phyloP scores from a whole-genome alignment of 2,888 invertebrate genomes.

The Tiliacea citrago region DNA sequence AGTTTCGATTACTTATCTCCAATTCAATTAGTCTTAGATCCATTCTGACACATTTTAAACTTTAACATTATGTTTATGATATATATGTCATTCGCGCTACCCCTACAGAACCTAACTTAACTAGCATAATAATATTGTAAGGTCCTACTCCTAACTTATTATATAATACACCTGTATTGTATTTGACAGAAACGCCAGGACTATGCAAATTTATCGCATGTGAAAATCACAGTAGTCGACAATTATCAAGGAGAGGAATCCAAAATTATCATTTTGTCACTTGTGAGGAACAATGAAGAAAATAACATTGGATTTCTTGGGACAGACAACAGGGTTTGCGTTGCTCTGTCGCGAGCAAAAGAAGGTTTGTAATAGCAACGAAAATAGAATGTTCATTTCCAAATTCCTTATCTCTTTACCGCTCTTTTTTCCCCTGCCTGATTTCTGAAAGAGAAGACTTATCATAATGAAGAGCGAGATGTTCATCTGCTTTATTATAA shows the following conservation, averaged over 20 bases:
- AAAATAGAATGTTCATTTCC: not conserved
- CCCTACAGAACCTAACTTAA: not conserved
- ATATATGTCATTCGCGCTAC: not conserved
- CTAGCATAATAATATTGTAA: not conserved
- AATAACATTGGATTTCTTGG: conserved; percentile 93
- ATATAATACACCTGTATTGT: not conserved
- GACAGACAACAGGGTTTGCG: conserved; percentile 93
- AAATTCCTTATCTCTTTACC: not conserved
- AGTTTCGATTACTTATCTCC: not conserved
- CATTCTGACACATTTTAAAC: not conserved
- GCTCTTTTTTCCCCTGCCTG: not conserved
- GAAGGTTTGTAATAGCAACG: conserved; percentile 72
- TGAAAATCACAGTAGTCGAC: conserved; percentile 93
- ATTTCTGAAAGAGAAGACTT: not conserved
- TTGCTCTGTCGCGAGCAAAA: conserved; percentile 93
- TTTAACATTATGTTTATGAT: not conserved
- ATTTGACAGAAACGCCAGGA: conserved; percentile 77
- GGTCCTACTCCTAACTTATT: not conserved
- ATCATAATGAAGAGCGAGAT: not conserved
- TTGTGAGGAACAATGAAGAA: conserved; percentile 93
- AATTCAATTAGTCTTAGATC: not conserved
- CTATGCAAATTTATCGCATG: conserved; percentile 82
- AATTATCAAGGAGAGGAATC: conserved; percentile 96
- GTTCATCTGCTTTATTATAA: conserved; percentile 10
- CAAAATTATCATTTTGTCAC: conserved; percentile 94